Evolutionary conservation across 1,140 invertebrate species (phyloP), one percentile per base, ranked within the genome.

Genomic region (Bicyclus anynana): DNA sequence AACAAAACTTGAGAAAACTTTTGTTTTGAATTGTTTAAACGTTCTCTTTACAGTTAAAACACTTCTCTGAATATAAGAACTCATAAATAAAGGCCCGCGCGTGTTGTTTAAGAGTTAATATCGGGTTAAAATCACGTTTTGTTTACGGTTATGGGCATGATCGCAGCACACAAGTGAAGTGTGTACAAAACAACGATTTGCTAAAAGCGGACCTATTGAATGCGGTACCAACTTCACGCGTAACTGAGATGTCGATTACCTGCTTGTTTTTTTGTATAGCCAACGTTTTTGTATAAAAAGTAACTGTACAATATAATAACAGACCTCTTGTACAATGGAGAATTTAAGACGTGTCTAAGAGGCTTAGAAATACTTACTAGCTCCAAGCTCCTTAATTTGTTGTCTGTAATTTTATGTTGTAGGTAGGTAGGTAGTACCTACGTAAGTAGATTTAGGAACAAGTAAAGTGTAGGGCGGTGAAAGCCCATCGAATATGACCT

Each of bases 91-190:
- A 49, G 40, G 46, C 46, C 44, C 48, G 74, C 69, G 62, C 77
- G 78, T 82, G 81, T 74, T 73, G 62, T 18, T 62, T 62, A 66
- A 76, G 50, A 55, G 67, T 82, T 69, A 80, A 82, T 77, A 84
- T 59, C 63, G 40, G 35, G 60, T 68, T 33, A 68, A 57, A 59
- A 72, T 57, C 51, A 44, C 47, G 54, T 38, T 71, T 76, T 84
- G 77, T 80, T 84, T 76, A 77, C 49, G 62, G 73, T 74, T 55
- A 59, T 74, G 72, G n/a, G 75, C 81, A 84, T 78, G 81, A 70
- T 70, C 62, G 53, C 55, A 20, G 21, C 9, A 47, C 7, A 20
- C 12, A 35, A 9, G 6, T 18, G 33, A 35, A 18, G 33, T 29
- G 20, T 23, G 46, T 37, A 27, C 20, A 40, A 18, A 53, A 40